These are phyloP conservation scores for Denticeps clupeoides DNA, from an alignment of 2,797 vertebrate species.

Conservation along the genomic window DNA sequence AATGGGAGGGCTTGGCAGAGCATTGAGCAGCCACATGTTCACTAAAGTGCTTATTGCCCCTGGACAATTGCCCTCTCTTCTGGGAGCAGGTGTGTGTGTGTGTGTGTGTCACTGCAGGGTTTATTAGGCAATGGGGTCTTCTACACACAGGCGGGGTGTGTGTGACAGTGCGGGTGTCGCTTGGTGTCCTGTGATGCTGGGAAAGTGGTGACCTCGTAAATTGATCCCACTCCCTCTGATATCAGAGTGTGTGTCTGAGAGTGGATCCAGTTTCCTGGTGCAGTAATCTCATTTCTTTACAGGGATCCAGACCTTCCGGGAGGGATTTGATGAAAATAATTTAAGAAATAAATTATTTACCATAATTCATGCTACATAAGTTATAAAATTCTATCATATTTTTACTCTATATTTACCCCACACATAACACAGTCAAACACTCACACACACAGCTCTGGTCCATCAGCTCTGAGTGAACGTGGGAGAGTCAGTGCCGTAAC, in stretches of 20 bases:
- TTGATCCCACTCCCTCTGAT: slow-evolving; percentile 31
- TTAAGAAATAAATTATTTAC: background rate
- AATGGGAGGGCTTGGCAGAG: slow-evolving; percentile 44
- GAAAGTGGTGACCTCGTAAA: slow-evolving; percentile 61
- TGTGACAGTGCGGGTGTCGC: slow-evolving; percentile 33
- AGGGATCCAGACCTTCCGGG: no score
- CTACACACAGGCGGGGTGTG: slow-evolving; percentile 10
- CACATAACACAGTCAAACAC: background rate
- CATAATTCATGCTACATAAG: background rate
- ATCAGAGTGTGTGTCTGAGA: background rate
- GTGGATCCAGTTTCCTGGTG: background rate
- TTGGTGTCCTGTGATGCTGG: slow-evolving; percentile 54
- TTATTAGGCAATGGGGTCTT: background rate
- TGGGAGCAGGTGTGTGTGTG: slow-evolving; percentile 23
- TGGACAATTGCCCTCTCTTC: slow-evolving; percentile 15
- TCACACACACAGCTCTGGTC: slow-evolving; percentile 26
- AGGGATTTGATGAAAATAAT: no score
- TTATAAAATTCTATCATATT: slow-evolving; percentile 8
- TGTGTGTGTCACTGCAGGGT: no score
- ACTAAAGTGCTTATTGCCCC: slow-evolving; percentile 19
- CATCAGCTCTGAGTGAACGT: slow-evolving; percentile 50
- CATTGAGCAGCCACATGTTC: slow-evolving; percentile 24
- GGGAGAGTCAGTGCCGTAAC: slow-evolving; percentile 48
- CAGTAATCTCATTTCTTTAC: no score
- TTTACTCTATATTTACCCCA: slow-evolving; percentile 25